Evolutionary conservation across 2,797 vertebrate genomes (phyloP), one percentile per base, ranked within the genome.

Genomic region (Chelmon rostratus): DNA sequence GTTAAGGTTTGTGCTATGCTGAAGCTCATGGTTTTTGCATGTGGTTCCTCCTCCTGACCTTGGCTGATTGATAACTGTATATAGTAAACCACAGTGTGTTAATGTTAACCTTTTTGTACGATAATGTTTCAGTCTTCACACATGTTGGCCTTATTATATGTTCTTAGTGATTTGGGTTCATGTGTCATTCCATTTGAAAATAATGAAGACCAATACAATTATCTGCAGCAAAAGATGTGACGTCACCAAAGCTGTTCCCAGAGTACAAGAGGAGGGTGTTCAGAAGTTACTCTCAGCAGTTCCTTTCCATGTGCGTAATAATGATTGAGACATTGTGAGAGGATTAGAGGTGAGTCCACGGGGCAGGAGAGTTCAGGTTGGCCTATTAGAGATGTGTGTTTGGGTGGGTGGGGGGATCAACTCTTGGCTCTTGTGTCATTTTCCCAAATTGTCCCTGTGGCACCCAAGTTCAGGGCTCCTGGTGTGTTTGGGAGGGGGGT

Each of bases 381-480:
- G 62, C 57, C 33, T 58, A 0, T 69, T 19, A n/a, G 64, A 67
- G 38, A 69, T 76, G 58, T 25, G 40, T 71, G 63, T 83, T 23
- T 2, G 58, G 9, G 11, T 28, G 53, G 13, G 23, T 2, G 2
- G 37, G 21, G 42, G 50, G 9, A 1, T 71, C 42, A 42, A 53
- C 53, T 23, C 44, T 37, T 13, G 33, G 53, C 69, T 87, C 82
- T 78, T 79, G 71, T 44, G 74, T 91, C 89, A 88, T 79, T 56
- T 46, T 79, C 78, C 73, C 57, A 83, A 85, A 79, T 73, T 8
- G 50, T 89, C 74, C 37, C 28, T 3, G 69, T 63, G 70, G 53
- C 53, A 72, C 68, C 38, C 42, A 86, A 82, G 81, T 87, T 88
- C 78, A 83, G 81, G 84, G 62, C 68, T 72, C 56, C 56, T 8